A percentile compares a stretch with the other conserved stretches of the same genome.
Conservation (phyloP, 2,113 vertebrate species). For the Aptenodytes forsteri region DNA sequence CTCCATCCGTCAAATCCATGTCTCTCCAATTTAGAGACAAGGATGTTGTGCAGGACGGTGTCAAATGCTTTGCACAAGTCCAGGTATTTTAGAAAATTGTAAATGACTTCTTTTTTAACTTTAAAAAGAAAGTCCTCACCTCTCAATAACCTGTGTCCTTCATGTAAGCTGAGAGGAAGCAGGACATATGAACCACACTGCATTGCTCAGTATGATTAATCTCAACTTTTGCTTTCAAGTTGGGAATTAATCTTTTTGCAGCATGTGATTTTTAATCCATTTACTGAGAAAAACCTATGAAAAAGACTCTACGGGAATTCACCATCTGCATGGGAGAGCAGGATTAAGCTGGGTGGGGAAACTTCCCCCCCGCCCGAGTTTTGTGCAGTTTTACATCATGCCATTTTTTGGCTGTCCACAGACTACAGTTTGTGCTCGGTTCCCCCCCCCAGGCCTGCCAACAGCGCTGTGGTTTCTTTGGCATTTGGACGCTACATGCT, state of each 20-base stretch:
- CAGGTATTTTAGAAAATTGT: neutral
- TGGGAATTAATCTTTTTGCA: neutral
- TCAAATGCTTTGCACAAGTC: too few relatives aligned
- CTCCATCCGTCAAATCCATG: too few relatives aligned
- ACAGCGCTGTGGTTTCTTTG: constrained; percentile 80
- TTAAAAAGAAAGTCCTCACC: neutral
- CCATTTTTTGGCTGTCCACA: neutral
- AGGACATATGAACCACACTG: neutral
- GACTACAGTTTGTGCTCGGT: neutral
- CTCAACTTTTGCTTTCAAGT: neutral
- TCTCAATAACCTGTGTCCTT: neutral
- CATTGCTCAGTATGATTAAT: neutral
- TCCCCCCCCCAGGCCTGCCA: constrained; percentile 76
- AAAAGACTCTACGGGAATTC: neutral
- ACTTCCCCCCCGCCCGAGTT: neutral
- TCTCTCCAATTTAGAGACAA: too few relatives aligned
- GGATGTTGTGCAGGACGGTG: too few relatives aligned
- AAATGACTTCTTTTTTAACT: neutral
- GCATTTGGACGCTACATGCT: constrained; percentile 88
- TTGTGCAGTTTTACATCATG: neutral
- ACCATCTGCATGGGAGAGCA: neutral
- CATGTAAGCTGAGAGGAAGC: neutral
- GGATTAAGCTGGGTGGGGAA: neutral
- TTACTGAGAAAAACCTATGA: neutral
- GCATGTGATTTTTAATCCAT: neutral